Conservation (phyloP, 2,113 vertebrate genomes). For the Rhizomys pruinosus region DNA sequence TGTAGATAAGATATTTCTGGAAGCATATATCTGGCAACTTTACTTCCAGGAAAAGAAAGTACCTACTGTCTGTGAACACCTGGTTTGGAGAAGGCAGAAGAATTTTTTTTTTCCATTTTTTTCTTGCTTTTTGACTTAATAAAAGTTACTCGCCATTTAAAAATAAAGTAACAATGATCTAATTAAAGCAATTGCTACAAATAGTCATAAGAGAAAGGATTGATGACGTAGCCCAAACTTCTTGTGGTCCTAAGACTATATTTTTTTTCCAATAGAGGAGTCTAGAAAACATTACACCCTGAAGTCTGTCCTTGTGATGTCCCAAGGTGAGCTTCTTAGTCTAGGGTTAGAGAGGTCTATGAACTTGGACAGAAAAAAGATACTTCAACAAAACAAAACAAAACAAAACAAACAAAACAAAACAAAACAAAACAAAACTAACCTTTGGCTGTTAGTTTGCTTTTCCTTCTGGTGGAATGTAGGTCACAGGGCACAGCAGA, state of each 20-base stretch:
- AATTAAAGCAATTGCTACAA: background rate
- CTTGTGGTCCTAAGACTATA: background rate
- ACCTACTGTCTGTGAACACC: background rate
- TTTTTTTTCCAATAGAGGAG: background rate
- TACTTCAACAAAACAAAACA: background rate
- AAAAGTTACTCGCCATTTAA: background rate
- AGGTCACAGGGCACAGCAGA: background rate
- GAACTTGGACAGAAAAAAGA: constrained; percentile 38
- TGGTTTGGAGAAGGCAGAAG: background rate
- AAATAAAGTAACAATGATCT: background rate
- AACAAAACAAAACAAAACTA: background rate
- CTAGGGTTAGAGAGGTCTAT: background rate
- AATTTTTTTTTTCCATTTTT: background rate
- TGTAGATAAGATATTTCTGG: background rate
- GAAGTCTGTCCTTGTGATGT: background rate
- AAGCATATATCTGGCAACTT: background rate
- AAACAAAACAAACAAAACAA: too few species aligned
- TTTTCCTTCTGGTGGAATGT: constrained; percentile 34
- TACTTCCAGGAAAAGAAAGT: background rate
- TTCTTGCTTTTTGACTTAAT: constrained; percentile 39
- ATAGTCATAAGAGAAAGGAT: constrained; percentile 6
- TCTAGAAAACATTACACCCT: background rate
- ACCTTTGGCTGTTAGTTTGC: constrained; percentile 32
- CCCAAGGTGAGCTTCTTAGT: background rate
- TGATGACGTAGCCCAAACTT: background rate